Conservation (phyloP, 2,888 invertebrate species). For the Platycheirus rosarum region DNA sequence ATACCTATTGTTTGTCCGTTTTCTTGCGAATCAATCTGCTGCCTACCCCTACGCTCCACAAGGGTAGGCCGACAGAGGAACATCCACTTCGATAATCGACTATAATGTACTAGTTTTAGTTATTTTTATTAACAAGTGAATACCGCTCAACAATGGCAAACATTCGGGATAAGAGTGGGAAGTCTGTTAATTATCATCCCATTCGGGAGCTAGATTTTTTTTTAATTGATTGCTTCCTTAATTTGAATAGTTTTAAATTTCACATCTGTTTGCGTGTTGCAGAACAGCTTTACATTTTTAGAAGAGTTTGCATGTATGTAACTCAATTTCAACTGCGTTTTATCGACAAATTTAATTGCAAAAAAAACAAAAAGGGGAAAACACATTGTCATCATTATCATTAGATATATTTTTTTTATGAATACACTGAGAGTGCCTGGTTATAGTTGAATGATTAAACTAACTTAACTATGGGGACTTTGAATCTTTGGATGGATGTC, state of each 20-base stretch:
- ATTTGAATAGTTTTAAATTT: constrained; percentile 74
- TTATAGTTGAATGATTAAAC: constrained; percentile 73
- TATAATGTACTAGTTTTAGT: constrained; percentile 55
- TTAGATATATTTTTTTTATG: constrained; percentile 54
- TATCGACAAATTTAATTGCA: constrained; percentile 60
- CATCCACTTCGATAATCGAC: constrained; percentile 72
- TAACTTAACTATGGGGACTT: constrained; percentile 31
- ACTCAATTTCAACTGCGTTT: constrained; percentile 17
- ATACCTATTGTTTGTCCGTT: constrained; percentile 51
- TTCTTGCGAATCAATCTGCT: constrained; percentile 68
- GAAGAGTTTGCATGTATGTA: background rate
- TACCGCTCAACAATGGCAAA: too few relatives aligned
- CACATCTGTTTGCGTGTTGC: background rate
- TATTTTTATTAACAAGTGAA: constrained; percentile 43
- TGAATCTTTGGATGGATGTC: constrained; percentile 40
- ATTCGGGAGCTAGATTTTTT: constrained; percentile 82
- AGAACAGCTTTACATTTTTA: background rate
- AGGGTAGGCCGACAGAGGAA: constrained; percentile 32
- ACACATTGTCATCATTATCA: constrained; percentile 35
- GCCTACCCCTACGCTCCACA: constrained; percentile 70
- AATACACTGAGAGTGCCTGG: constrained; percentile 57
- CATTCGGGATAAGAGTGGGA: too few relatives aligned
- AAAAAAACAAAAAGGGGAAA: constrained; percentile 21
- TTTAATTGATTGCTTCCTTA: constrained; percentile 83
- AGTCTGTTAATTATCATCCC: constrained; percentile 62